phyloP scores from a whole-genome alignment of 1,140 invertebrate genomes.

The Medauroidea extradentata region DNA sequence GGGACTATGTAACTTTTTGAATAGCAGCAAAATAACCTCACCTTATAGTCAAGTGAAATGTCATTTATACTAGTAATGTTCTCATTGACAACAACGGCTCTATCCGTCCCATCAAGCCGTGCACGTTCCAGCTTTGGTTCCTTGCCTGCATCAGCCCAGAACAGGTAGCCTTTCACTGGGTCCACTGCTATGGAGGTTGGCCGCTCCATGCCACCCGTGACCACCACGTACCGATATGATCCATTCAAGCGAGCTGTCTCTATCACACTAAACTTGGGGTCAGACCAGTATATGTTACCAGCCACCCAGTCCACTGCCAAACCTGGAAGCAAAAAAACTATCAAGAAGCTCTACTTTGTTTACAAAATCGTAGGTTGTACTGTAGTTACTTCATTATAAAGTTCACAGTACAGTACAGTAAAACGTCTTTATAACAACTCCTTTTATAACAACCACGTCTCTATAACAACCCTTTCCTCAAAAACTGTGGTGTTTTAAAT shows the following conservation, averaged over 20 bases:
- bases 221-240: conserved; percentile 46
- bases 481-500: too few species aligned
- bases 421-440: too few species aligned
- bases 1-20: too few species aligned
- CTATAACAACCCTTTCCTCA: too few species aligned
- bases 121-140: conserved; percentile 50
- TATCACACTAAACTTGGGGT: conserved; percentile 53
- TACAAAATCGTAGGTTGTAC: too few species aligned
- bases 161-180: conserved; percentile 56
- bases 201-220: conserved; percentile 45
- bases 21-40: too few species aligned
- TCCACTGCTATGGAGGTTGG: conserved; percentile 58
- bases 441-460: too few species aligned
- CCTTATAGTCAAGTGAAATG: conserved; percentile 54
- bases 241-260: conserved; percentile 51
- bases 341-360: too few species aligned
- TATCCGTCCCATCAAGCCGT: conserved; percentile 54
- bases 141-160: conserved; percentile 54
- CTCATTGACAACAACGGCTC: conserved; percentile 49
- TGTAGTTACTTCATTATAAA: too few species aligned
- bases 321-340: conserved; percentile 29
- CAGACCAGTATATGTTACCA: conserved; percentile 59
- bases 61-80: conserved; percentile 49
- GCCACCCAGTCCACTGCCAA: conserved; percentile 47
- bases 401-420: too few species aligned